Conservation (phyloP, 2,888 invertebrate genomes). For the Seira sanloemensis region DNA sequence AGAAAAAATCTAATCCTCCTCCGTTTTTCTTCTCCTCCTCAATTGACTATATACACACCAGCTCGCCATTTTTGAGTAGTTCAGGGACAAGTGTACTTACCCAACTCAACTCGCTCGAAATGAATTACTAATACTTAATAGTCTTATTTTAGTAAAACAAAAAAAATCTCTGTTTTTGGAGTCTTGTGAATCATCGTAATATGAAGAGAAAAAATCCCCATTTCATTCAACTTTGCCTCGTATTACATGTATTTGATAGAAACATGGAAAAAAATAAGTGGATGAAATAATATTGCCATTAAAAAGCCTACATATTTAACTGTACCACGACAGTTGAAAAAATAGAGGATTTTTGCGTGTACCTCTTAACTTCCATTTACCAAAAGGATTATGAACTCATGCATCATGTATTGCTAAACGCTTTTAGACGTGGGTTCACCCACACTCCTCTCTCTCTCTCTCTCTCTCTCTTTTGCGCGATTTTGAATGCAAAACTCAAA, state of each 20-base stretch:
- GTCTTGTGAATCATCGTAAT: too few species aligned
- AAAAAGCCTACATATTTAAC: constrained; percentile 1
- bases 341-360: not conserved
- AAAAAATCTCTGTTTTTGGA: constrained; percentile 1
- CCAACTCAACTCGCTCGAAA: not conserved
- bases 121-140: too few species aligned
- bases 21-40: constrained; percentile 1
- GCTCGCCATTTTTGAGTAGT: constrained; percentile 50
- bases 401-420: not conserved
- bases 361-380: not conserved
- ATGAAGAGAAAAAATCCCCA: not conserved
- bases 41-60: too few species aligned
- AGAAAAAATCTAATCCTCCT: too few species aligned
- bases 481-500: not conserved
- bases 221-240: constrained; percentile 1
- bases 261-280: not conserved
- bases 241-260: too few species aligned
- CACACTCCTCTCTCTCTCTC: constrained; percentile 9
- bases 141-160: not conserved
- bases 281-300: not conserved
- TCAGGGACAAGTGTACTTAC: constrained; percentile 56
- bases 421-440: constrained; percentile 40
- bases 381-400: not conserved
- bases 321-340: not conserved
- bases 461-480: too few species aligned